phyloP scores from a whole-genome alignment of 2,888 invertebrate species.

The Ellobium chinense region DNA sequence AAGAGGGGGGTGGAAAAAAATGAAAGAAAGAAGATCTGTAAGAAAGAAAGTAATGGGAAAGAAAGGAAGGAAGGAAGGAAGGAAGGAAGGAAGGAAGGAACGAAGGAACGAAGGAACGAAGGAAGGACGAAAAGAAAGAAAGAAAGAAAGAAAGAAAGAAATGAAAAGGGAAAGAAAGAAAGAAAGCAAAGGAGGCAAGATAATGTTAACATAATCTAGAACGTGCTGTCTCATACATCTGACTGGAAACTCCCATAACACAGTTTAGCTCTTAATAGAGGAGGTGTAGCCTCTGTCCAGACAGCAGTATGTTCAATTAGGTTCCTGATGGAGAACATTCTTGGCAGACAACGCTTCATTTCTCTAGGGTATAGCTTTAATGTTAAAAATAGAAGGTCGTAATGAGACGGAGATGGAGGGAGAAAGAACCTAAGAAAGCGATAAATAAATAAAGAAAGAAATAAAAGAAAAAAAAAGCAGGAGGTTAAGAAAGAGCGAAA shows the following conservation, averaged over 20 bases:
- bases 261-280: no score
- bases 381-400: no score
- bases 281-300: no score
- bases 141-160: not conserved
- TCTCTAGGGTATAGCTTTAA: no score
- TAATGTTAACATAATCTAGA: no score
- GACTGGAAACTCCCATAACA: no score
- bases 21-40: not conserved
- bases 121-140: not conserved
- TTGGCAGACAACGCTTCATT: no score
- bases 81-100: slow-evolving; percentile 2
- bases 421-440: slow-evolving; percentile 7
- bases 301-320: no score
- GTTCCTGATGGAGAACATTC: no score
- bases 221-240: no score
- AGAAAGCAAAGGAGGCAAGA: slow-evolving; percentile 18
- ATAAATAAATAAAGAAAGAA: not conserved
- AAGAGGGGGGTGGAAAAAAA: not conserved
- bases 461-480: not conserved
- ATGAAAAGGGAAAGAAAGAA: slow-evolving; percentile 1
- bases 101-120: slow-evolving; percentile 9
- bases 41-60: not conserved
- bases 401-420: not conserved
- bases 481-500: not conserved
- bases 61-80: not conserved